These are phyloP conservation scores for Phaedon cochleariae DNA, from an alignment of 2,888 invertebrate species.

Conservation along the genomic window DNA sequence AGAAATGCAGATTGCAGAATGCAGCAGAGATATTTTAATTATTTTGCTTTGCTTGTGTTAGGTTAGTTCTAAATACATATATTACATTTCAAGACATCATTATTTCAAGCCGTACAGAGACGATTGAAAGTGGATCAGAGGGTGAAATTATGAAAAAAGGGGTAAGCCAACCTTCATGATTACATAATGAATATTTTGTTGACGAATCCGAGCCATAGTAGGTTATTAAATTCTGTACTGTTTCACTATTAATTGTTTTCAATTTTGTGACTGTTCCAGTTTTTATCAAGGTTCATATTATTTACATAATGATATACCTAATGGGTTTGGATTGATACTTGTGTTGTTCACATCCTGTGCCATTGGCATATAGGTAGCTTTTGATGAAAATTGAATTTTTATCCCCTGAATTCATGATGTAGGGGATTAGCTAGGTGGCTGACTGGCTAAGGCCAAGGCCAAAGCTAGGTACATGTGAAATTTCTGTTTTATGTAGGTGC, in stretches of 20 bases:
- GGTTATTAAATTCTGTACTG: too few species aligned
- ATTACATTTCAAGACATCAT: conserved; percentile 4
- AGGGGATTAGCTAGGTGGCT: too few species aligned
- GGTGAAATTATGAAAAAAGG: neutral
- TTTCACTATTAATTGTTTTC: neutral
- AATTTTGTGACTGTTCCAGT: neutral
- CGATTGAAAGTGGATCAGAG: neutral
- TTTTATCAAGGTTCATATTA: too few species aligned
- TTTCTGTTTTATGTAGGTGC: too few species aligned
- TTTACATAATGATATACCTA: too few species aligned
- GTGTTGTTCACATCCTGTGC: too few species aligned
- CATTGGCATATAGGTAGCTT: too few species aligned
- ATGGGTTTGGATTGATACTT: too few species aligned
- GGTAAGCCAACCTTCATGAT: neutral
- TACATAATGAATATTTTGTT: neutral
- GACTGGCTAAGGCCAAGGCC: neutral
- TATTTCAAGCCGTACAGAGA: neutral
- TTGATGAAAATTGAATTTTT: neutral
- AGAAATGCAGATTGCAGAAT: too few species aligned
- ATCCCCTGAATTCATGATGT: neutral
- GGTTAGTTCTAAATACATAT: conserved; percentile 24
- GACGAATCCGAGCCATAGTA: neutral
- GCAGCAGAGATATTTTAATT: too few species aligned
- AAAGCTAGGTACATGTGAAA: neutral
- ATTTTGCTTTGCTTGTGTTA: conserved; percentile 24